Evolutionary conservation across 2,113 vertebrate species (phyloP), one percentile per base, ranked within the genome.

Genomic region (Ornithorhynchus anatinus): DNA sequence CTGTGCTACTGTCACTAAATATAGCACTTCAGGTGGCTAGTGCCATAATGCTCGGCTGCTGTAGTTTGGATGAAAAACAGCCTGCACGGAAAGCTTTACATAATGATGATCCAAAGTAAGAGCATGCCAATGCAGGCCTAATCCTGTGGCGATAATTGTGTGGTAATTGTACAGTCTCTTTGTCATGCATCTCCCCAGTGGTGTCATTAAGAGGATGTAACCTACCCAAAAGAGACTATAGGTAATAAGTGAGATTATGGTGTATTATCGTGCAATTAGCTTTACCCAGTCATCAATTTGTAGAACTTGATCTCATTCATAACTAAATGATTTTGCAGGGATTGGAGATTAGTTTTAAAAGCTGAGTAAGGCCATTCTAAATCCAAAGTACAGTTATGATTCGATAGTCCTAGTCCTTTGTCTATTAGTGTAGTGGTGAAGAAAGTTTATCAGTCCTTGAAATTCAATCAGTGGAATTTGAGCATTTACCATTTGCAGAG

Each of bases 21-120:
- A 22, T 48, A 79, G 42, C 22, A 40, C 10, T 42, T 2, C 16
- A 31, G 2, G 15, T 53, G 3, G 13, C 9, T 13, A 39, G 10
- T 7, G 3, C 16, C 48, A 12, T 19, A 72, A 40, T 60, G 38
- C 44, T 20, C 44, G 29, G 14, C 33, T 11, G n/a, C 3, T 72
- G 47, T 2, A 19, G 54, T 67, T 53, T 77, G 63, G 48, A 56
- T 63, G 52, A 54, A 59, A 19, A 59, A 65, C 40, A 60, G 19
- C 25, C 48, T 20, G 16, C 3, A 59, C 11, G 19, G 32, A 39
- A 75, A 65, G 0, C 0, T 10, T 58, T 70, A 54, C 3, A 63
- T 13, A 27, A 61, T 36, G n/a, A 19, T 10, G 40, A 75, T 50
- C n/a, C 37, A 6, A 13, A 63, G 38, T 44, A 48, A 36, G 16